Conservation (phyloP, 2,888 invertebrate species). For the Calliopum simillimum region DNA sequence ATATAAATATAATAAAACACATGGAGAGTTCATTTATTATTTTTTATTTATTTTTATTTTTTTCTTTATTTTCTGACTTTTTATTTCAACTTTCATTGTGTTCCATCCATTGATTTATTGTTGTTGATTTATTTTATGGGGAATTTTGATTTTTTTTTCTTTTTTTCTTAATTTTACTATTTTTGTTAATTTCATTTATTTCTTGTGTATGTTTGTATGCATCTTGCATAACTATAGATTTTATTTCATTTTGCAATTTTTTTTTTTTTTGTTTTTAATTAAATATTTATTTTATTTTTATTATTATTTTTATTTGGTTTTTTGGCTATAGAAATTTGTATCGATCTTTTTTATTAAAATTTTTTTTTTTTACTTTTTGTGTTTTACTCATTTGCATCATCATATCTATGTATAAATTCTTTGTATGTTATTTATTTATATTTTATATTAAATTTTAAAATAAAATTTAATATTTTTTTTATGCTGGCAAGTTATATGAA, state of each 20-base stretch:
- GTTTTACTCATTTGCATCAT: conserved; percentile 28
- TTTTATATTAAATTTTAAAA: conserved; percentile 43
- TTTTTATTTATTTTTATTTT: neutral
- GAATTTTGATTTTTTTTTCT: conserved; percentile 23
- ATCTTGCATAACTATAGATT: conserved; percentile 9
- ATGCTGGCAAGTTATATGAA: neutral
- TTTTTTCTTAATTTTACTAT: conserved; percentile 10
- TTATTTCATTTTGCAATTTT: conserved; percentile 8
- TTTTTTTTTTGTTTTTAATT: conserved; percentile 16
- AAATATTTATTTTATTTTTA: conserved; percentile 37
- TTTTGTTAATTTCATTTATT: neutral
- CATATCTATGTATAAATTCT: neutral
- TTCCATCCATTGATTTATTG: conserved; percentile 22
- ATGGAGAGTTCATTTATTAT: no score
- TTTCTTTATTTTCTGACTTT: neutral
- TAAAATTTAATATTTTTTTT: conserved; percentile 43
- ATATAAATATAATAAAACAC: no score
- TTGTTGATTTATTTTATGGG: neutral
- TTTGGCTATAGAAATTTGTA: conserved; percentile 32
- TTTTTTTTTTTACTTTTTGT: no score
- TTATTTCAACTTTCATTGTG: neutral
- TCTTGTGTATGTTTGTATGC: neutral
- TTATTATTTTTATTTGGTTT: conserved; percentile 43
- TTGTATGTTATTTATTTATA: conserved; percentile 21
- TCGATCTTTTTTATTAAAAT: conserved; percentile 42